Base-by-base conservation (phyloP, 2,888 invertebrate species). In the Candidula unifasciata region DNA sequence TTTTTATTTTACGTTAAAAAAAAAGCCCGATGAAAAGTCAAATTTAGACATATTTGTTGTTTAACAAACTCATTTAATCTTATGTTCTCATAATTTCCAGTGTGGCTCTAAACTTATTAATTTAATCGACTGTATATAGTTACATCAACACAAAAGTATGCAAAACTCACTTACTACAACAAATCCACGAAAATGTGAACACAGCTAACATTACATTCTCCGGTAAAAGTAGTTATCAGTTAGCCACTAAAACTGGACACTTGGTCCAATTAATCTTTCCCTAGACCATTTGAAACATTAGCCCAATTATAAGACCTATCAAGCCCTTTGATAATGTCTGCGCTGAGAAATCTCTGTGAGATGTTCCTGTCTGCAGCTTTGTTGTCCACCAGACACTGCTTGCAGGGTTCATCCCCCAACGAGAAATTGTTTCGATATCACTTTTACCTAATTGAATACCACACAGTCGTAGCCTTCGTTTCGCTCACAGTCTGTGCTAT, bases 391-490 rank as follows among this genome's bases (percentile, higher is more conserved):
- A 35, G 77, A 35, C n/a, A 64, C 0, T n/a, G 27, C 60, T 35
- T 21, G n/a, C 33, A 35, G 35, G 66, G 37, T 18, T 44, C 24
- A 35, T 3, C 16, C 52, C 73, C 37, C 24, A 24, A 35, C 64
- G 64, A 66, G 13, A 44, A 37, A 78, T 66, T 60, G 64, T 27
- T 64, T 57, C 79, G 27, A 66, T 79, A 68, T 66, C 68, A 68
- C 79, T 79, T 44, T 64, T 18, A 66, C 18, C 79, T 79, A 66
- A 37, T 79, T 79, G 79, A 79, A 79, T 79, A 66, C 68, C 64
- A 64, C 79, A 78, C 37, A 60, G 27, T 79, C 24, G 30, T 66
- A 3, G 16, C 54, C 71, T 27, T 54, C 24, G 30, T 74, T 54
- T 54, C 21, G 27, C 35, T 64, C 44, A 68, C 66, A 33, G 79